phyloP scores from a whole-genome alignment of 2,797 vertebrate species.

The Anguilla obscura region DNA sequence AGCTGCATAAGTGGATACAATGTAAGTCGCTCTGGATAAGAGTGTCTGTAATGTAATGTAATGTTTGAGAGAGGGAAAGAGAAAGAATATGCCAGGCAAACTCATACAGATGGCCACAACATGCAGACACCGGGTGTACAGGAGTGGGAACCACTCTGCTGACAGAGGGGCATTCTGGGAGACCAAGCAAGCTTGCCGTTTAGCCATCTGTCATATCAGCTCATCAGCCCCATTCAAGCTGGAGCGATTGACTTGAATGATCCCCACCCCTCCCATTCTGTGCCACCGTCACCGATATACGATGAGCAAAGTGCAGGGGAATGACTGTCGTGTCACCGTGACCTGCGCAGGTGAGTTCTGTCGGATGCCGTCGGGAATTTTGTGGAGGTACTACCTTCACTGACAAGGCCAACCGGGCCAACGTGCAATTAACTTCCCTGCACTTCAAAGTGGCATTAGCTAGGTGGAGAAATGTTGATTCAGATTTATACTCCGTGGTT shows the following conservation, averaged over 20 bases:
- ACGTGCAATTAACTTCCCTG: not conserved
- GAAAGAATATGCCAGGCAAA: no score
- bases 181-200: no score
- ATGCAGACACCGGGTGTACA: no score
- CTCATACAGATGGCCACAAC: no score
- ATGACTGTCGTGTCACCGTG: not conserved
- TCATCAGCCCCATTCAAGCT: not conserved
- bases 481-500: not conserved
- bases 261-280: not conserved
- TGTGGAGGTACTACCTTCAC: not conserved
- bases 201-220: not conserved
- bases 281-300: not conserved
- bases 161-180: no score
- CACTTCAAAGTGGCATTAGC: not conserved
- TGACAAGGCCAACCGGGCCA: not conserved
- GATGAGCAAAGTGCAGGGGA: conserved; percentile 19
- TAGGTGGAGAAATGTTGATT: not conserved
- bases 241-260: not conserved
- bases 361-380: not conserved
- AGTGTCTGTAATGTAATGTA: no score
- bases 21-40: no score
- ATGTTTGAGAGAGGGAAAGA: no score
- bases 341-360: not conserved
- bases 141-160: no score
- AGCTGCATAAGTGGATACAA: no score